Percentiles rank a stretch among this genome's conserved stretches.
phyloP scores from a whole-genome alignment of 2,888 invertebrate genomes.

The Strigamia transsilvanica region DNA sequence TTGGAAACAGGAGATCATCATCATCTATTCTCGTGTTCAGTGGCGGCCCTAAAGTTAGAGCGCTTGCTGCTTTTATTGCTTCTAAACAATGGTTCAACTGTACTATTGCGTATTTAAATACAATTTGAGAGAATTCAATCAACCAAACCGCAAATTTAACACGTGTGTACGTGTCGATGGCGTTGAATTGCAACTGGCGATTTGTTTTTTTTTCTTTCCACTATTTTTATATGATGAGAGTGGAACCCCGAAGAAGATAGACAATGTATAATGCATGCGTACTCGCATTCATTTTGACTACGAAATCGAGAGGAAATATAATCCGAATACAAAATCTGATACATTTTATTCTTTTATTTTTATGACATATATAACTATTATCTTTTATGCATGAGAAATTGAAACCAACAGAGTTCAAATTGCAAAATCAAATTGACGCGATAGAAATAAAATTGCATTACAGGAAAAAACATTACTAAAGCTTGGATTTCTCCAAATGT shows the following conservation, averaged over 20 bases:
- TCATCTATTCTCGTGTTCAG: too few species aligned
- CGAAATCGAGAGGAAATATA: slow-evolving; percentile 12
- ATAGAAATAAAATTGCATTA: not conserved
- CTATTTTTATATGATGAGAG: not conserved
- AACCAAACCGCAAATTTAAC: too few species aligned
- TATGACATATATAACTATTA: slow-evolving; percentile 19
- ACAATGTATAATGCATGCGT: slow-evolving; percentile 37
- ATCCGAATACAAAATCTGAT: slow-evolving; percentile 42
- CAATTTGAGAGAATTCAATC: too few species aligned
- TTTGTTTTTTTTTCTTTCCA: not conserved
- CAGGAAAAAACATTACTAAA: not conserved
- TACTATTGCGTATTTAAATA: too few species aligned
- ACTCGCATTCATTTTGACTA: slow-evolving; percentile 17
- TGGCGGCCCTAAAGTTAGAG: too few species aligned
- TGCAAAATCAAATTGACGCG: slow-evolving; percentile 18
- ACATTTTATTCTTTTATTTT: slow-evolving; percentile 15
- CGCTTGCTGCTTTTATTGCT: too few species aligned
- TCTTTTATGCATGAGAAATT: slow-evolving; percentile 42
- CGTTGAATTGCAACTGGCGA: not conserved
- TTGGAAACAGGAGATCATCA: too few species aligned
- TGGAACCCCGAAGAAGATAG: not conserved
- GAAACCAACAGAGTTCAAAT: slow-evolving; percentile 22
- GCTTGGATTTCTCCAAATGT: slow-evolving; percentile 11
- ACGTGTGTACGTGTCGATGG: too few species aligned
- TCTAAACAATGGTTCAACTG: too few species aligned